Percentiles rank a stretch among this genome's conserved stretches.
Conservation (phyloP, 2,888 invertebrate species). For the Eurytoma adleriae region DNA sequence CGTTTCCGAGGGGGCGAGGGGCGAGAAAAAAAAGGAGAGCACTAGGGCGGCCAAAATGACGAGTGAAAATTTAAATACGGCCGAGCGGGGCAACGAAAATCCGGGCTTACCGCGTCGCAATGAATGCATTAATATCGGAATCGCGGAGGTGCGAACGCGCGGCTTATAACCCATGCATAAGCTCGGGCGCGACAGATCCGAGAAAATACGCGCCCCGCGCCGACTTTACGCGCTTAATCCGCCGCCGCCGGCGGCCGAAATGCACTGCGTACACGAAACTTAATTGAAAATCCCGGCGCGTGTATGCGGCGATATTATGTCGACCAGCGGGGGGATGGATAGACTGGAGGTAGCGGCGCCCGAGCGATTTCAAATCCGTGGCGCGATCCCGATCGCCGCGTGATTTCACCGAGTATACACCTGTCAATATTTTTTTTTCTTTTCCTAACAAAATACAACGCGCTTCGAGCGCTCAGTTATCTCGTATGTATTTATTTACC, state of each 20-base stretch:
- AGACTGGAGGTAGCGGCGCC: too few species aligned
- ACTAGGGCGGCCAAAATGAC: too few species aligned
- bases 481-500: too few species aligned
- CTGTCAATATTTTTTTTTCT: too few species aligned
- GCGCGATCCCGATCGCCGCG: too few species aligned
- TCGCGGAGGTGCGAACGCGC: conserved; percentile 17
- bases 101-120: conserved; percentile 30
- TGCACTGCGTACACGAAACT: conserved; percentile 12
- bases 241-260: background rate
- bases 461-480: too few species aligned
- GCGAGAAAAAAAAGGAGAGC: too few species aligned
- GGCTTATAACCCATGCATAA: conserved; percentile 51
- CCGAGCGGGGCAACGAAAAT: background rate
- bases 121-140: conserved; percentile 45
- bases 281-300: conserved; percentile 25
- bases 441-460: too few species aligned
- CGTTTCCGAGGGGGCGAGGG: too few species aligned
- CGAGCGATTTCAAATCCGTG: too few species aligned
- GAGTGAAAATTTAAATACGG: conserved; percentile 6
- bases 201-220: background rate
- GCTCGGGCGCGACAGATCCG: conserved; percentile 23
- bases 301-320: background rate
- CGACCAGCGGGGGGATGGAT: too few species aligned
- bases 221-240: background rate
- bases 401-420: too few species aligned